Conservation (phyloP, 2,888 invertebrate species). For the Diachrysia chrysitis region DNA sequence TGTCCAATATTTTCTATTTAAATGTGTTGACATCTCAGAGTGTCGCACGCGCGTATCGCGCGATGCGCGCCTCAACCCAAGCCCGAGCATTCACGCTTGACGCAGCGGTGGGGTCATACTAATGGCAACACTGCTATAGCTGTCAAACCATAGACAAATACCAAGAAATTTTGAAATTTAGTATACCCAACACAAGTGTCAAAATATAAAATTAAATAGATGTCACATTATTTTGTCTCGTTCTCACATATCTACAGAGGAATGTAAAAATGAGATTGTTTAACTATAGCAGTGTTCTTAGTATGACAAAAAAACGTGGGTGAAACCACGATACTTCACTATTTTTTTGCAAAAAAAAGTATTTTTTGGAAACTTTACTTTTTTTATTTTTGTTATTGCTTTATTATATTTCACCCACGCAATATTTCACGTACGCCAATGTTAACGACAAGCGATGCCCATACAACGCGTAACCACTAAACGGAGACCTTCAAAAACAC, state of each 20-base stretch:
- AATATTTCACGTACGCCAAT: constrained; percentile 76
- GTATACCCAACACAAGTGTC: neutral
- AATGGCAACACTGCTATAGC: constrained; percentile 56
- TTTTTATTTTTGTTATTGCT: neutral
- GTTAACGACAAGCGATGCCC: constrained; percentile 89
- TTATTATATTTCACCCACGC: constrained; percentile 64
- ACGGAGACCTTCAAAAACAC: constrained; percentile 52
- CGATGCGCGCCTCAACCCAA: constrained; percentile 82
- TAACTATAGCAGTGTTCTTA: constrained; percentile 57
- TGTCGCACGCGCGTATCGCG: constrained; percentile 47
- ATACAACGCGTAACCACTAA: constrained; percentile 82
- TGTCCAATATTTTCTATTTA: constrained; percentile 10
- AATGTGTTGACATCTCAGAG: constrained; percentile 36
- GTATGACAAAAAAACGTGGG: constrained; percentile 55
- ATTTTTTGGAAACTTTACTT: neutral
- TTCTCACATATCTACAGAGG: constrained; percentile 40
- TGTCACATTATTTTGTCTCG: constrained; percentile 24
- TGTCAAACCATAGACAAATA: neutral
- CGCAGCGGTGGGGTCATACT: constrained; percentile 75
- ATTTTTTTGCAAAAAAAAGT: too few relatives aligned
- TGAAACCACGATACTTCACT: too few relatives aligned
- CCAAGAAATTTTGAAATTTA: neutral
- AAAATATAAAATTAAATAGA: neutral
- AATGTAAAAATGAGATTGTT: constrained; percentile 43
- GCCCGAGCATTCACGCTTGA: constrained; percentile 89